Evolutionary conservation across 2,888 invertebrate species (phyloP).

Genomic region (Stramonita haemastoma): DNA sequence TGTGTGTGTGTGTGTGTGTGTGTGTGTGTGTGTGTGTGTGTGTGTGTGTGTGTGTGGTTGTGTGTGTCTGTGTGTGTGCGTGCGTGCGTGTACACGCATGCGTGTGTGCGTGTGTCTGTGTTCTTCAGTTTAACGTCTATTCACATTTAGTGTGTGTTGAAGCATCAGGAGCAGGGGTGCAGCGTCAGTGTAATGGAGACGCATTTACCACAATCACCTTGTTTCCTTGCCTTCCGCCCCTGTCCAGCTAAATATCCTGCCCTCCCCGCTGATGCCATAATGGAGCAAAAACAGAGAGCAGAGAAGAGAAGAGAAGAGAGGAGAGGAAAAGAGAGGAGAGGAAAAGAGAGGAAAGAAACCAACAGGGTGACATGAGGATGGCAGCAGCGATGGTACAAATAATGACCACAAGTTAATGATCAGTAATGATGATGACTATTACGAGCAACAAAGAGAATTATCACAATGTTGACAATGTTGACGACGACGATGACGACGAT

Average conservation of each 20-base stretch:
- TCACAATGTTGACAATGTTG: too few species aligned
- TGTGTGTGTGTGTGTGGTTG: neutral
- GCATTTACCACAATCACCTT: neutral
- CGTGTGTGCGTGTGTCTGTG: neutral
- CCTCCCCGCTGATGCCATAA: neutral
- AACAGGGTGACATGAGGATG: neutral
- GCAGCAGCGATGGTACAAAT: too few species aligned
- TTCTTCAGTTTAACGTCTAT: too few species aligned
- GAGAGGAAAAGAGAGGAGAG: neutral
- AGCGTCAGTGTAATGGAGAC: too few species aligned
- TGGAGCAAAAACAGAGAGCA: neutral
- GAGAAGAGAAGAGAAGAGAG: neutral
- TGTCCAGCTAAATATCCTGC: neutral
- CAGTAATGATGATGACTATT: too few species aligned
- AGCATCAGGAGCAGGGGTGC: too few species aligned
- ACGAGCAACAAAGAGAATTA: too few species aligned
- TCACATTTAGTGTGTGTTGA: too few species aligned
- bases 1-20: too few species aligned
- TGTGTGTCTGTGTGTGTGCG: neutral
- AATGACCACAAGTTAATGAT: too few species aligned
- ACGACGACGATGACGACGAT: too few species aligned
- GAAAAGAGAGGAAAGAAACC: neutral
- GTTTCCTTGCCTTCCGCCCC: neutral
- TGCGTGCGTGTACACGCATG: neutral
- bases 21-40: neutral